Base-by-base conservation (phyloP, 2,113 vertebrate genomes). In the Aphyosemion australe region DNA sequence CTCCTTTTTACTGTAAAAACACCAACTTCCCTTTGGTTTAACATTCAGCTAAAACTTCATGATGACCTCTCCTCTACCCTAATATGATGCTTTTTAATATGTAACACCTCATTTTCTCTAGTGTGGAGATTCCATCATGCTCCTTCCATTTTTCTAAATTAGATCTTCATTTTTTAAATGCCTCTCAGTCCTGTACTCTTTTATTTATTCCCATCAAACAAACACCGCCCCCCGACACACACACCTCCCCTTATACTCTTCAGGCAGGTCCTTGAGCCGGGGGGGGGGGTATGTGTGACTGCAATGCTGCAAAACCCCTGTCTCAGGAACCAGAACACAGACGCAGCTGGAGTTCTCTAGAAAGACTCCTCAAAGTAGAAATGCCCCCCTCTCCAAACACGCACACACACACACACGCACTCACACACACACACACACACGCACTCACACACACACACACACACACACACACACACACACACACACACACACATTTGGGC, bases 341-440 rank as follows among this genome's bases (percentile, higher is more conserved):
- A 69, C 87, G 81, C 82, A 88, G 80, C 81, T 80, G 79, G 86
- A 84, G 82, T 64, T 79, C 78, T 79, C 57, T 69, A 79, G 71
- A 75, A 83, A 86, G 71, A 48, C 76, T 74, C 43, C 72, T 82
- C 83, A 72, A 79, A 82, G 77, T 82, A 78, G 79, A 78, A 79
- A 83, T 76, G 62, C 31, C 65, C 48, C 61, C 42, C 65, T 59
- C 58, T 5, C 61, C 64, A 32, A 61, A 62, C 72, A 26, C 26
- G 5, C 26, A 26, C 26, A 26, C 26, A 26, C 26, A 26, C 26
- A 26, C 26, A 26, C 26, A 26, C 26, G 5, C 26, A 26, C 26
- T 4, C 26, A 26, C 26, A 26, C 26, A 26, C 26, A 26, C 26
- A 26, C 26, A 26, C 26, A 26, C 26, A 26, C 26, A 26, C 26